These are phyloP conservation scores for Parauchenoglanis ngamensis DNA, from an alignment of 2,797 vertebrate genomes.

Conservation along the genomic window DNA sequence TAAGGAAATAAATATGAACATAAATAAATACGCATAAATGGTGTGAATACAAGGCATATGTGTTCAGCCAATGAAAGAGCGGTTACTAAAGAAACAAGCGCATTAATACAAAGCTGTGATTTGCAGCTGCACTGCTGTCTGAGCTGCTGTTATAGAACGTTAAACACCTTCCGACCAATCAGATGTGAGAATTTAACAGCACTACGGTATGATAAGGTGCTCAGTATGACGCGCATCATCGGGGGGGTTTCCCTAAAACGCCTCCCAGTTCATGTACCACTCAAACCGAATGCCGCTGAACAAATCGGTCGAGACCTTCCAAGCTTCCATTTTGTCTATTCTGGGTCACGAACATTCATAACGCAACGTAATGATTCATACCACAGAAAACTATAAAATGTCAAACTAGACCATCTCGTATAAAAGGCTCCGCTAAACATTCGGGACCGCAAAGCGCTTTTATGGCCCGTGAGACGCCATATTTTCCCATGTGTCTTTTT, in stretches of 20 bases:
- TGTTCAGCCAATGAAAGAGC: background rate
- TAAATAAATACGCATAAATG: no score
- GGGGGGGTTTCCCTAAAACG: background rate
- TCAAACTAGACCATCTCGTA: slow-evolving; percentile 44
- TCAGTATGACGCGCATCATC: background rate
- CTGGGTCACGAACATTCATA: slow-evolving; percentile 55
- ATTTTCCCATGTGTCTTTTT: slow-evolving; percentile 49
- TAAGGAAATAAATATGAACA: no score
- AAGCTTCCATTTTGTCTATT: slow-evolving; percentile 10
- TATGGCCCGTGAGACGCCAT: slow-evolving; percentile 43
- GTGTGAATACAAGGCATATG: no score
- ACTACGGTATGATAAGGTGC: no score
- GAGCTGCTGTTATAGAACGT: background rate
- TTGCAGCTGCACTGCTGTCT: background rate
- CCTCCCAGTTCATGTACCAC: background rate
- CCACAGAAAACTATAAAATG: slow-evolving; percentile 44
- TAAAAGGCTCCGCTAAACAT: slow-evolving; percentile 33
- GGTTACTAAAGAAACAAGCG: background rate
- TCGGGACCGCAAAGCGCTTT: slow-evolving; percentile 38
- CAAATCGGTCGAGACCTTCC: background rate
- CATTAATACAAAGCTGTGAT: background rate
- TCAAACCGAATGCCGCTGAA: background rate
- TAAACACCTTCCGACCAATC: background rate
- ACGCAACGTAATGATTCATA: slow-evolving; percentile 52
- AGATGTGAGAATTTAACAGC: background rate